phyloP scores from a whole-genome alignment of 2,113 vertebrate genomes.

The Cynopterus brachyotis region DNA sequence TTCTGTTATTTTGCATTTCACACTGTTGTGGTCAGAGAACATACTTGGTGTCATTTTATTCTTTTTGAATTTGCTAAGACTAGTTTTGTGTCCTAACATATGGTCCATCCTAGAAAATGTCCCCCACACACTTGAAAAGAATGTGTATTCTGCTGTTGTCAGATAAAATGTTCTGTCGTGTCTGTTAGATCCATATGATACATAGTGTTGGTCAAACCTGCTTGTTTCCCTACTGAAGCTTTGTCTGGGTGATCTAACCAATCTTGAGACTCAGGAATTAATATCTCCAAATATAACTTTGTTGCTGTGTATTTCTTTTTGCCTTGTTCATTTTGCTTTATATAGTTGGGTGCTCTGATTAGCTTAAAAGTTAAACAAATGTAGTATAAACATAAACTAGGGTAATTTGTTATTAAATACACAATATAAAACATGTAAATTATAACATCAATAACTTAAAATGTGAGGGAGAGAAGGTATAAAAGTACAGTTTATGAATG shows the following conservation, averaged over 20 bases:
- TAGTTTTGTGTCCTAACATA: background rate
- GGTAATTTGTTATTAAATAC: background rate
- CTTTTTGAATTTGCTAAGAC: background rate
- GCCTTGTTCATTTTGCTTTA: background rate
- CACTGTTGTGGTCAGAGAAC: background rate
- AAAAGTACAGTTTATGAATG: background rate
- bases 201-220: background rate
- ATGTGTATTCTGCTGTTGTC: background rate
- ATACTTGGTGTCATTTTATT: background rate
- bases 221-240: background rate
- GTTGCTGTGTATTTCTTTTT: background rate
- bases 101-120: background rate
- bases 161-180: background rate
- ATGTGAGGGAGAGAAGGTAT: background rate
- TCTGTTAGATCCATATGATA: background rate
- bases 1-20: background rate
- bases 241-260: background rate
- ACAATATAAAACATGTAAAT: background rate
- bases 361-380: background rate
- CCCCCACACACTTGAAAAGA: background rate
- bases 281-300: too few species aligned
- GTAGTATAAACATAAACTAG: background rate
- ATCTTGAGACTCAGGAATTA: background rate
- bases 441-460: background rate
- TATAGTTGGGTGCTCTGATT: background rate